Evolutionary conservation across 2,113 vertebrate species (phyloP).

Genomic region (Sorex fumeus): DNA sequence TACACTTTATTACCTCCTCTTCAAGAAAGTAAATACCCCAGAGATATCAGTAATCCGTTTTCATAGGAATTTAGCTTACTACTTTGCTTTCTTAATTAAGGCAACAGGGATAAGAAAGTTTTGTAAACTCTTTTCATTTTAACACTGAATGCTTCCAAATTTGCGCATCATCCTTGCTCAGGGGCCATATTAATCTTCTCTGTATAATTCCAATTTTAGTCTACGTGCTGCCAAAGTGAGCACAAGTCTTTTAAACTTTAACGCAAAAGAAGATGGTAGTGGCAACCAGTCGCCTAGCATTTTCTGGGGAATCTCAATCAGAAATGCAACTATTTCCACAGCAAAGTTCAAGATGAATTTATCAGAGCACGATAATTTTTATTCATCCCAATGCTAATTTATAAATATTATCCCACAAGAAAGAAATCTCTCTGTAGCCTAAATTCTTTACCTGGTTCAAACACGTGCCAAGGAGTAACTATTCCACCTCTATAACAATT

Average conservation of each 20-base stretch:
- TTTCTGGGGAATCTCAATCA: background rate
- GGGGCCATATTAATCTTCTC: no score
- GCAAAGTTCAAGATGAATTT: slow-evolving; percentile 14
- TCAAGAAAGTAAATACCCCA: no score
- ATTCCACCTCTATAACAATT: background rate
- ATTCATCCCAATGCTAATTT: background rate
- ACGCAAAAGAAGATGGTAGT: background rate
- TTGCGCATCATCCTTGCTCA: no score
- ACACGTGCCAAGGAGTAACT: background rate
- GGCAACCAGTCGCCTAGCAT: background rate
- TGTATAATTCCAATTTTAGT: no score
- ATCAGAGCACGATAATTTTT: background rate
- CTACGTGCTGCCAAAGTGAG: background rate
- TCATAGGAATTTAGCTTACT: background rate
- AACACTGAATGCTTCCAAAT: no score
- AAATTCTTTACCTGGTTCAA: background rate
- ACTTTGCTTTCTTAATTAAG: background rate
- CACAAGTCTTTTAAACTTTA: slow-evolving; percentile 14
- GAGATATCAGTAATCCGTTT: background rate
- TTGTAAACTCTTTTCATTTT: no score
- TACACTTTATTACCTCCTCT: background rate
- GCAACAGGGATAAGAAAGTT: background rate
- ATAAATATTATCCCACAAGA: background rate
- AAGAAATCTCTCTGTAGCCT: background rate
- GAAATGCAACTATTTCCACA: background rate